phyloP scores from a whole-genome alignment of 2,113 vertebrate genomes.

The Gorsachius goisagi region DNA sequence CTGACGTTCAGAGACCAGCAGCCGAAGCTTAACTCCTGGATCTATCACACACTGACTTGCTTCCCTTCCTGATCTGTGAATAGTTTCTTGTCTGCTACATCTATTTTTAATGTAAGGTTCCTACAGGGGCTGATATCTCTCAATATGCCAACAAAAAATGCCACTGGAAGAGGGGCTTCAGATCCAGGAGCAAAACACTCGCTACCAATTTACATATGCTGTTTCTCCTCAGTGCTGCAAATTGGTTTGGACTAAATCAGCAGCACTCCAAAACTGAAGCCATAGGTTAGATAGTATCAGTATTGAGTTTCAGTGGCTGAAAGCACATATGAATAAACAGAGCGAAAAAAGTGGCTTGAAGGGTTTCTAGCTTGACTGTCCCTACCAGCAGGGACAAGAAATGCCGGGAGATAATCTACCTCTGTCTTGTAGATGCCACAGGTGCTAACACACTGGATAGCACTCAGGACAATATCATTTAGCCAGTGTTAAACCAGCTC shows the following conservation, averaged over 20 bases:
- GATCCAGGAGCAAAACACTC: neutral
- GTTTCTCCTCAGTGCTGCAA: neutral
- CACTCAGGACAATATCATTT: neutral
- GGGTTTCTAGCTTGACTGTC: neutral
- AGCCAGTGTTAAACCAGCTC: neutral
- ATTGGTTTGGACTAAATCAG: neutral
- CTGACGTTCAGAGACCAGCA: neutral
- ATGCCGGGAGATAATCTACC: neutral
- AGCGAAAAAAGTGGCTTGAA: accelerated
- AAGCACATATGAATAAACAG: neutral
- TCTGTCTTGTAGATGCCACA: neutral
- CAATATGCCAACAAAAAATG: neutral
- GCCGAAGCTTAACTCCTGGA: neutral
- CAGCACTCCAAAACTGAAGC: neutral
- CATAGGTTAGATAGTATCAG: neutral
- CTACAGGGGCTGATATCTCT: neutral
- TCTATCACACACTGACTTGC: neutral
- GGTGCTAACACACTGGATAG: neutral
- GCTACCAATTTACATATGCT: neutral
- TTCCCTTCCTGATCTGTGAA: neutral
- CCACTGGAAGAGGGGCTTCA: neutral
- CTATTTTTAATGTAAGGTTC: neutral
- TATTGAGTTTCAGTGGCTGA: neutral
- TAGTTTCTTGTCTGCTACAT: neutral
- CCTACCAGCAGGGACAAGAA: neutral